Evolutionary conservation across 2,888 invertebrate genomes (phyloP).

Genomic region (Apeira syringaria): DNA sequence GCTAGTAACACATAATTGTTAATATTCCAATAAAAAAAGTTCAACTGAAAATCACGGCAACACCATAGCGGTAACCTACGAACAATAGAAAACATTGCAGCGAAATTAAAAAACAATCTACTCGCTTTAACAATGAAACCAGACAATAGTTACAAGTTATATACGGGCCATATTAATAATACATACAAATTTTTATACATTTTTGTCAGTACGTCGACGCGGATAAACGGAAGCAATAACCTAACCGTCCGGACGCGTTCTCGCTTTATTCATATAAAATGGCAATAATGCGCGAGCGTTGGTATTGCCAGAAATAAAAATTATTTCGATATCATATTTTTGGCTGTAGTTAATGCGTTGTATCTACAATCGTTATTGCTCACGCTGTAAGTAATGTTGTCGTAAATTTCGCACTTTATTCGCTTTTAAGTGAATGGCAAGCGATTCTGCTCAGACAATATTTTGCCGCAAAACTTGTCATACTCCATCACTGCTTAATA

Average conservation of each 20-base stretch:
- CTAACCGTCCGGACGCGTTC: conserved; percentile 48
- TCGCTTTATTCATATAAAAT: conserved; percentile 51
- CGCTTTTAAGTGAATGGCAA: conserved; percentile 30
- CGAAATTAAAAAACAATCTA: conserved; percentile 34
- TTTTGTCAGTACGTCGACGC: conserved; percentile 32
- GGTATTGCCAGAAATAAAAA: conserved; percentile 45
- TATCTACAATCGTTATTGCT: conserved; percentile 30
- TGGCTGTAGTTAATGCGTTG: conserved; percentile 33
- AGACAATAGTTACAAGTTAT: conserved; percentile 51
- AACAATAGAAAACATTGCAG: conserved; percentile 20
- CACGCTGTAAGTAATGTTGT: conserved; percentile 30
- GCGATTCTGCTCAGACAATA: conserved; percentile 15
- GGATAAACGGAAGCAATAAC: conserved; percentile 55
- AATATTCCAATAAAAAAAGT: conserved; percentile 16
- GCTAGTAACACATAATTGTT: too few relatives aligned
- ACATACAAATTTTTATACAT: conserved; percentile 35
- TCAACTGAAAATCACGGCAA: conserved; percentile 21
- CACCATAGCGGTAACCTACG: conserved; percentile 28
- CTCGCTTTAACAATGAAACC: conserved; percentile 34
- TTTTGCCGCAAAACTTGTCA: too few relatives aligned
- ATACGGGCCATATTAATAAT: conserved; percentile 48
- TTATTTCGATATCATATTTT: conserved; percentile 42
- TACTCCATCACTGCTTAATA: too few relatives aligned
- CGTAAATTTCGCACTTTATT: conserved; percentile 29
- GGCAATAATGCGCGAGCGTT: conserved; percentile 44